phyloP scores from a whole-genome alignment of 2,113 vertebrate species.

The Carassius auratus region DNA sequence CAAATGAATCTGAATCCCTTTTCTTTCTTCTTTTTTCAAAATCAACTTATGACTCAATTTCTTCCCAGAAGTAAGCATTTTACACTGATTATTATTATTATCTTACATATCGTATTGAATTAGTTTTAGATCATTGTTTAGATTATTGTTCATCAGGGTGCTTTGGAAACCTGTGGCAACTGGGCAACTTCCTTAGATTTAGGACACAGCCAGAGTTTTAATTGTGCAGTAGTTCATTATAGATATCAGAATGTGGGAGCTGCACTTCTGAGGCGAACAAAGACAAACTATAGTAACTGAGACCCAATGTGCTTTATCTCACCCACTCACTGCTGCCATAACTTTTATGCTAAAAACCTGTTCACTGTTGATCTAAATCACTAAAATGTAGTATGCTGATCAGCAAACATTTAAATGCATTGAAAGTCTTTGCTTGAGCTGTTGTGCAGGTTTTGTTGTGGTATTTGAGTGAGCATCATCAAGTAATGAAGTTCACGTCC shows the following conservation, averaged over 20 bases:
- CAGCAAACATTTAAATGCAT: not conserved
- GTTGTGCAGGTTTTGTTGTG: not conserved
- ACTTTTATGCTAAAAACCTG: not conserved
- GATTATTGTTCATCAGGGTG: not conserved
- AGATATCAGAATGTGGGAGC: not conserved
- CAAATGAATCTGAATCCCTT: not conserved
- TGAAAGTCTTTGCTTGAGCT: not conserved
- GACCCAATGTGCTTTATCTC: not conserved
- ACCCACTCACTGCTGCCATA: not conserved
- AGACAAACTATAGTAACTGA: not conserved
- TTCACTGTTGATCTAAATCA: not conserved
- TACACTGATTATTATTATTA: not conserved
- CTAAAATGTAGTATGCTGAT: not conserved
- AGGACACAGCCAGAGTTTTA: not conserved
- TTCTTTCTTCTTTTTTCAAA: no score
- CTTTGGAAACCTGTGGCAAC: not conserved
- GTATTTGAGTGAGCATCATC: not conserved
- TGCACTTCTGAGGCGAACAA: not conserved
- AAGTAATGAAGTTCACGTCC: slow-evolving; percentile 32
- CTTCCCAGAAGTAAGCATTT: not conserved
- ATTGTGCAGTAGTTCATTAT: not conserved
- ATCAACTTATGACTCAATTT: not conserved
- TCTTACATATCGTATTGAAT: not conserved
- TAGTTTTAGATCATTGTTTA: not conserved
- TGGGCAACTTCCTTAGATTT: not conserved